Evolutionary conservation across 2,888 invertebrate genomes (phyloP).

Genomic region (Flabesymbios commensalis): DNA sequence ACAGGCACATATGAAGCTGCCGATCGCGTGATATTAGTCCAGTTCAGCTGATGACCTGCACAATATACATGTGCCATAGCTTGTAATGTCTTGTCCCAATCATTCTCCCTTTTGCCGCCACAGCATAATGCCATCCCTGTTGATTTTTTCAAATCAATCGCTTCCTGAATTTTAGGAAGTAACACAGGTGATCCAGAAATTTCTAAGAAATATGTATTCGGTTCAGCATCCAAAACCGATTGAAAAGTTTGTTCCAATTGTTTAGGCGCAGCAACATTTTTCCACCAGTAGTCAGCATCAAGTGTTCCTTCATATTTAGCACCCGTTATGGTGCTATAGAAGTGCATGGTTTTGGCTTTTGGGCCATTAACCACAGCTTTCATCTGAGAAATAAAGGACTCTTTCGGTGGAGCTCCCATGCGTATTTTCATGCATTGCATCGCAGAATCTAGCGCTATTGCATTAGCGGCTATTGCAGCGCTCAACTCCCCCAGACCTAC

Average conservation of each 20-base stretch:
- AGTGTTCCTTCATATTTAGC: neutral
- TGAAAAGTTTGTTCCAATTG: conserved; percentile 8
- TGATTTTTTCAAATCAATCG: neutral
- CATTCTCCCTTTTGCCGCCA: neutral
- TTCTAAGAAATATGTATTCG: conserved; percentile 16
- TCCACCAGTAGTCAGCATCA: conserved; percentile 21
- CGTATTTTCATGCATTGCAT: conserved; percentile 1
- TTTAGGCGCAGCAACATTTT: conserved; percentile 11
- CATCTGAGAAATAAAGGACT: conserved; percentile 7
- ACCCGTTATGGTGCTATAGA: neutral
- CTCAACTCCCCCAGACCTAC: conserved; percentile 9
- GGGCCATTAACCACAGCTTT: conserved; percentile 2
- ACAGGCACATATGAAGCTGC: neutral
- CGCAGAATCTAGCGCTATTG: conserved; percentile 10
- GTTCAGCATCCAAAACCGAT: conserved; percentile 8
- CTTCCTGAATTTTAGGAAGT: neutral
- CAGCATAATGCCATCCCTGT: neutral
- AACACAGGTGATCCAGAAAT: conserved; percentile 9
- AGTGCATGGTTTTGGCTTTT: neutral
- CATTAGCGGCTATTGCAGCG: conserved; percentile 13
- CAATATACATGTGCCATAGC: conserved; percentile 11
- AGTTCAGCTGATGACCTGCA: conserved; percentile 8
- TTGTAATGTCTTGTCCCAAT: neutral
- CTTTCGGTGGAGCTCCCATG: conserved; percentile 1
- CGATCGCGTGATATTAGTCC: conserved; percentile 7